A percentile compares a stretch with the other conserved stretches of the same genome.
Evolutionary conservation across 2,797 vertebrate species (phyloP).

Genomic region (Pelobates cultripes): DNA sequence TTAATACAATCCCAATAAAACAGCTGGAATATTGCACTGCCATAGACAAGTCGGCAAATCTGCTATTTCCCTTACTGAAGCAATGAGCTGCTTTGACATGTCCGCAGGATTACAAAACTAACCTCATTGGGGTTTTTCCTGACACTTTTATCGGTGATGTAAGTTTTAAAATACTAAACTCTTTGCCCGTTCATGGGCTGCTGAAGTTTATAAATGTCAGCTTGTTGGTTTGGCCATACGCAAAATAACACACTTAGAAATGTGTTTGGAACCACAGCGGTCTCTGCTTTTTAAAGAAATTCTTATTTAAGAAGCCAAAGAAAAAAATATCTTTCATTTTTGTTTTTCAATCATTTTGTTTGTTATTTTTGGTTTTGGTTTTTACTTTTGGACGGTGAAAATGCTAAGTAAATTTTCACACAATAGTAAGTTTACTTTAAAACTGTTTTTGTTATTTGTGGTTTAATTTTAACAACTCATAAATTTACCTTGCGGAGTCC

Average conservation of each 20-base stretch:
- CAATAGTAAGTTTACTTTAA: no score
- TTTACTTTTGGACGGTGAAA: no score
- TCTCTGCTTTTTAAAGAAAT: no score
- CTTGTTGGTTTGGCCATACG: conserved; percentile 9
- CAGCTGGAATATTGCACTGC: conserved; percentile 73
- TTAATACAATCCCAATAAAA: conserved; percentile 75
- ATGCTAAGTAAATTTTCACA: no score
- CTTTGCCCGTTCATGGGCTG: conserved; percentile 72
- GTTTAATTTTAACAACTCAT: no score
- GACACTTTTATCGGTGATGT: conserved; percentile 82
- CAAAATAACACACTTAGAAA: background rate
- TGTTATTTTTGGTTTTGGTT: no score
- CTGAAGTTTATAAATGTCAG: conserved; percentile 49
- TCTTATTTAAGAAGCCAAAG: no score
- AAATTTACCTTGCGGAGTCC: no score
- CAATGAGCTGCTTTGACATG: conserved; percentile 71
- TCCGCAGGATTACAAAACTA: conserved; percentile 71
- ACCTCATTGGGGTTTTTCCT: conserved; percentile 71
- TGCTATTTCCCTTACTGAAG: conserved; percentile 71
- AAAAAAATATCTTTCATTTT: no score
- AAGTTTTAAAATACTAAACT: conserved; percentile 76
- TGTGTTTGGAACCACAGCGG: background rate
- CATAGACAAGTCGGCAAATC: conserved; percentile 73
- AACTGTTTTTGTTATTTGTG: no score
- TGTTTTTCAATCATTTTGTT: no score